Evolutionary conservation across 2,888 invertebrate species (phyloP).

Genomic region (Steinernema scapterisci): DNA sequence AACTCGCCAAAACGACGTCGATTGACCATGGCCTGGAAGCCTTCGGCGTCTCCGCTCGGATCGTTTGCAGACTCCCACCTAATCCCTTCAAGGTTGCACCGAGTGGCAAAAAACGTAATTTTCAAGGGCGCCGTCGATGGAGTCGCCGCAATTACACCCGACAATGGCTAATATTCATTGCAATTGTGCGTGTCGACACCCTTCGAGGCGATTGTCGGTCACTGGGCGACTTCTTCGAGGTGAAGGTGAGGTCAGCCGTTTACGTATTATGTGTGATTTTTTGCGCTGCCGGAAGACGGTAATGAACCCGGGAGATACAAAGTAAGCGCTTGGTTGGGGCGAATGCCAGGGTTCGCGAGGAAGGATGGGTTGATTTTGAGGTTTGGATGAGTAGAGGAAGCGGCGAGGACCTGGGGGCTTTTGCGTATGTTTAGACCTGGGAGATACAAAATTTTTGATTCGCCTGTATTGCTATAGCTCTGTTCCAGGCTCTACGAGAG

Average conservation of each 20-base stretch:
- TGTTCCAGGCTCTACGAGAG: too few relatives aligned
- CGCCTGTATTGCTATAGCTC: too few relatives aligned
- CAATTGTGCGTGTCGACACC: conserved; percentile 27
- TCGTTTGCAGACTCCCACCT: conserved; percentile 22
- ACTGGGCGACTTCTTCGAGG: conserved; percentile 26
- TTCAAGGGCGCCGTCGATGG: conserved; percentile 3
- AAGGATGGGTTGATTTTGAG: too few relatives aligned
- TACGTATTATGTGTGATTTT: background rate
- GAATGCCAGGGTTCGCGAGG: too few relatives aligned
- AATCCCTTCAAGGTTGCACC: conserved; percentile 29
- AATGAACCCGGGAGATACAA: too few relatives aligned
- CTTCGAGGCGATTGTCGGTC: conserved; percentile 31
- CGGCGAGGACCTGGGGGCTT: too few relatives aligned
- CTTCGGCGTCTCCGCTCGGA: background rate
- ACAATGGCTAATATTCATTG: conserved; percentile 27
- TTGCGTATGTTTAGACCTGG: too few relatives aligned
- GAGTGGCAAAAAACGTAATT: conserved; percentile 16
- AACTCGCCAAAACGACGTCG: background rate
- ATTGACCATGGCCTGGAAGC: conserved; percentile 13
- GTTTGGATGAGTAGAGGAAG: too few relatives aligned
- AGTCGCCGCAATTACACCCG: conserved; percentile 16
- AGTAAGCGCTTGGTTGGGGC: too few relatives aligned
- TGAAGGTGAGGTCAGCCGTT: conserved; percentile 30
- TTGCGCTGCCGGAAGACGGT: background rate
- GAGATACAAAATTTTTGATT: too few relatives aligned